Base-by-base conservation (phyloP, 2,888 invertebrate genomes). In the Sarcophaga subvicina region DNA sequence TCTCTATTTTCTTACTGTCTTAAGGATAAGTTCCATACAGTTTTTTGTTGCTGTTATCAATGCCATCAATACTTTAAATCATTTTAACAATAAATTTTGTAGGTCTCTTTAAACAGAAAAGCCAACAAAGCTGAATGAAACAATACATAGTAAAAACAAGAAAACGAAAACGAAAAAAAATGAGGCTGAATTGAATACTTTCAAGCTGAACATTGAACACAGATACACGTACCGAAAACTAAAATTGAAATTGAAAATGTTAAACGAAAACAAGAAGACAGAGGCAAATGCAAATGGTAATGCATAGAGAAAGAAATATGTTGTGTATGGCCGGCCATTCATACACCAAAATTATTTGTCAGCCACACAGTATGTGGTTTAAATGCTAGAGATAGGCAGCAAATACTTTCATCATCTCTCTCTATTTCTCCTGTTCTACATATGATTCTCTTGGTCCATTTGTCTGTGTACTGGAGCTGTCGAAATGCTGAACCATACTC, bases 301-400 rank as follows among this genome's bases (percentile, higher is more conserved):
- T 54, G 17, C 54, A 81, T 81, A 37, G 10, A 37, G 37, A 37
- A 37, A 37, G 37, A 37, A 37, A 10, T 37, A 37, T 37, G 37
- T 2, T 37, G 10, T 10, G 1, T 22, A 22, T 22, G 22, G 22
- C 1, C 2, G 37, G 62, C 69, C 69, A 62, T 37, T 49, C 67
- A 54, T 73, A 63, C 47, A 62, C 62, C 69, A 3, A 22, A 60
- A 69, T 69, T 75, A 75, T 81, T 81, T 81, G 80, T 75, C 80
- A 69, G 47, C 27, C 14, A 49, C n/a, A 49, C 80, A 80, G 67
- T 69, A 62, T 80, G 73, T 80, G 60, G 60, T 27, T 54, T 49
- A 64, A 71, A 64, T 72, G n/a, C 45, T 25, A 72, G 59, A 59
- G 10, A 62, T 80, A 64, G 72, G 80, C 80, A 80, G 47, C 66